Percentiles rank a stretch among this genome's conserved stretches.
phyloP scores from a whole-genome alignment of 2,888 invertebrate species.

The Clusia tigrina region DNA sequence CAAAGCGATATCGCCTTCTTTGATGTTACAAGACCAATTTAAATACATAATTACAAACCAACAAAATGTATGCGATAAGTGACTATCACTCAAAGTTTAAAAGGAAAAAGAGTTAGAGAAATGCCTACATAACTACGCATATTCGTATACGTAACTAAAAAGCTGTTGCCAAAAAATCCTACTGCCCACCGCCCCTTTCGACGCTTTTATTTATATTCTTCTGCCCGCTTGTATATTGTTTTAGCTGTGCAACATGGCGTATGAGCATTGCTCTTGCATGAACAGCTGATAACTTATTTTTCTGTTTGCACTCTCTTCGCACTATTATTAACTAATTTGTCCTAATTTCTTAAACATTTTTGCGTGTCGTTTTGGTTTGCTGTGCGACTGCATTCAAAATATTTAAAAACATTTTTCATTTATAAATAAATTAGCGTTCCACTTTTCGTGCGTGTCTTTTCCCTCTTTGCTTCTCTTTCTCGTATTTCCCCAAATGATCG shows the following conservation, averaged over 20 bases:
- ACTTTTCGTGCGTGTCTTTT: conserved; percentile 8
- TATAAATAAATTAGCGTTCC: conserved; percentile 33
- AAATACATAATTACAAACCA: conserved; percentile 1
- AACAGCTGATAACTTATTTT: conserved; percentile 6
- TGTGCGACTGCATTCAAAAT: conserved; percentile 5
- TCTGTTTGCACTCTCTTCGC: not conserved
- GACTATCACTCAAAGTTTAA: not conserved
- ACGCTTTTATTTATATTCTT: too few species aligned
- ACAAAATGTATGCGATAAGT: not conserved
- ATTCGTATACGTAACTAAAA: not conserved
- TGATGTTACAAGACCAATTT: not conserved
- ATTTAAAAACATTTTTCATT: conserved; percentile 21
- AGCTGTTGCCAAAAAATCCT: not conserved
- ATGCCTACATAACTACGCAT: too few species aligned
- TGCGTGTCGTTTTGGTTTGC: conserved; percentile 7
- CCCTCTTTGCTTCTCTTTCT: not conserved
- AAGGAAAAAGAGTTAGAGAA: not conserved
- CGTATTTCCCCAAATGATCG: too few species aligned
- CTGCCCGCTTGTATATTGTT: too few species aligned
- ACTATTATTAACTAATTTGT: conserved; percentile 34
- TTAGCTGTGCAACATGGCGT: not conserved
- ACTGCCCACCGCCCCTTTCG: not conserved
- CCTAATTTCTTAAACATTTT: conserved; percentile 27
- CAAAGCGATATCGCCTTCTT: not conserved
- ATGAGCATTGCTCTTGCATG: not conserved